These are phyloP conservation scores for Sus scrofa DNA, from an alignment of 2,113 vertebrate species.

Conservation along the genomic window DNA sequence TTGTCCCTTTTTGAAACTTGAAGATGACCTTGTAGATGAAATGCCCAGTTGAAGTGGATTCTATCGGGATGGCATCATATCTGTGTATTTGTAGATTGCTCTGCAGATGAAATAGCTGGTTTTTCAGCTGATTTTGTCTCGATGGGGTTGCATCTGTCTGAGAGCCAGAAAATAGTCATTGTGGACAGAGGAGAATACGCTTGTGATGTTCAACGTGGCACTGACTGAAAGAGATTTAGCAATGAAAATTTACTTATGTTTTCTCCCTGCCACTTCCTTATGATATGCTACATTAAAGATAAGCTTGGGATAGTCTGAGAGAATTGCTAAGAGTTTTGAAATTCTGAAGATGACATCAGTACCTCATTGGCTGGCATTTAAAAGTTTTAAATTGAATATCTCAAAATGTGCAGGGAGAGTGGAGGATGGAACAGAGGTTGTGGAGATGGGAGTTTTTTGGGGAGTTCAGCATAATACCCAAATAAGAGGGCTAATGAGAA, in stretches of 20 bases:
- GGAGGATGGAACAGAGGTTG: neutral
- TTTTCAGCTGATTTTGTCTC: slow-evolving; percentile 4
- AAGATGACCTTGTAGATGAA: neutral
- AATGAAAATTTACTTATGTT: neutral
- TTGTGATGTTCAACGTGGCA: neutral
- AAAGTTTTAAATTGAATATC: neutral
- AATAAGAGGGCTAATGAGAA: neutral
- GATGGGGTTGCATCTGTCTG: neutral
- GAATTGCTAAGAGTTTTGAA: neutral
- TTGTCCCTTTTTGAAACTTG: neutral
- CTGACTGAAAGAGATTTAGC: neutral
- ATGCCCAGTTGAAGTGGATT: neutral
- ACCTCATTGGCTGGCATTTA: neutral
- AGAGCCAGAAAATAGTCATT: neutral
- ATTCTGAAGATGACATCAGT: neutral
- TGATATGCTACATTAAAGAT: neutral
- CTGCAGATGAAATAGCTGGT: neutral
- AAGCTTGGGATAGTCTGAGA: slow-evolving; percentile 13
- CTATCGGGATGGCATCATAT: neutral
- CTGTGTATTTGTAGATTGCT: neutral
- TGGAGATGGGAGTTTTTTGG: neutral
- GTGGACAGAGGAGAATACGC: neutral
- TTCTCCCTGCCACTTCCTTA: neutral
- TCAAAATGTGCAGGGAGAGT: neutral
- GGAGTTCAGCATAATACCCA: neutral